Percentiles rank a stretch among this genome's conserved stretches.
Evolutionary conservation across 2,888 invertebrate species (phyloP).

Genomic region (Apotomis capreana): DNA sequence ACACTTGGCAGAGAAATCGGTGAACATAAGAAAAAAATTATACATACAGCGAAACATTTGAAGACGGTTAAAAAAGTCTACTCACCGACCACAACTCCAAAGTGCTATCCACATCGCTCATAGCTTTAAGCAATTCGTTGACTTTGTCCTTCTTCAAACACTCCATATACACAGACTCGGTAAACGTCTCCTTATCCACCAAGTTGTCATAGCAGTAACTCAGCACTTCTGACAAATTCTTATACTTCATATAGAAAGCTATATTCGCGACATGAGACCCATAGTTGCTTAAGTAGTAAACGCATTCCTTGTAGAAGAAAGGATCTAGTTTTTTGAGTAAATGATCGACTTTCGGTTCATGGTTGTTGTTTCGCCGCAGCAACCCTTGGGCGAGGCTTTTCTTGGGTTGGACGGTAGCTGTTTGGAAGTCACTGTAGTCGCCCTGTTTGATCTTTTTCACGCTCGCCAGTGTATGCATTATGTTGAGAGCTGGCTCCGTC

Average conservation of each 20-base stretch:
- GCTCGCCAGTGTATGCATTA: conserved; percentile 83
- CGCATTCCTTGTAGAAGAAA: conserved; percentile 89
- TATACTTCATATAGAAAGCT: conserved; percentile 89
- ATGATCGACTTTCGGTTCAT: conserved; percentile 68
- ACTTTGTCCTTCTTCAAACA: conserved; percentile 86
- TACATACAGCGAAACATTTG: no score
- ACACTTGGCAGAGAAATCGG: no score
- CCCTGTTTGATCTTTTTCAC: conserved; percentile 82
- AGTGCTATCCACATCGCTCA: conserved; percentile 86
- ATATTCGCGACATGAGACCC: conserved; percentile 90
- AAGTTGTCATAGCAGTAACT: conserved; percentile 87
- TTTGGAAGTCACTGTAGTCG: conserved; percentile 81
- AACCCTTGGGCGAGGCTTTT: conserved; percentile 77
- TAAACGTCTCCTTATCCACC: conserved; percentile 87
- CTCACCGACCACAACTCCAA: conserved; percentile 87
- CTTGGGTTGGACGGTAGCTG: conserved; percentile 65
- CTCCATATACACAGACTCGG: conserved; percentile 87
- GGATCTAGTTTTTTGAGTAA: conserved; percentile 76
- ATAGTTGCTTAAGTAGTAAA: conserved; percentile 91
- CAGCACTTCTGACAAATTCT: conserved; percentile 87
- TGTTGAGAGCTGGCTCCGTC: conserved; percentile 84
- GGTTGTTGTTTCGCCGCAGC: conserved; percentile 66
- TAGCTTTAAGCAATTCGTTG: conserved; percentile 83
- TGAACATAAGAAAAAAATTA: no score
- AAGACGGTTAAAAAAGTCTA: conserved; percentile 17